These are phyloP conservation scores for Pterophyllum scalare DNA, from an alignment of 2,113 vertebrate species.

Conservation along the genomic window DNA sequence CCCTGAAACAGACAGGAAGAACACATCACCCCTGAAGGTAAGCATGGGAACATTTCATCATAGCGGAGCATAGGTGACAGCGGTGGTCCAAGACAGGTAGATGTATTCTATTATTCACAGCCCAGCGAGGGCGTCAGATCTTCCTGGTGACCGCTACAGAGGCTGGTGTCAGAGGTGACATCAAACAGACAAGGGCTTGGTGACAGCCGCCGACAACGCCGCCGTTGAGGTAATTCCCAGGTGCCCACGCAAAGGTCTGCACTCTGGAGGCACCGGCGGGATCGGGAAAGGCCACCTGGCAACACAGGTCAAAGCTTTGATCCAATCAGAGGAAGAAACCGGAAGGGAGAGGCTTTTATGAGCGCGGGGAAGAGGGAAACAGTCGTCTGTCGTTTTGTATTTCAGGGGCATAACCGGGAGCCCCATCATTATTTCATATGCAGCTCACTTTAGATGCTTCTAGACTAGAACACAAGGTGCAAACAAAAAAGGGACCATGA, in stretches of 20 bases:
- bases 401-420: constrained; percentile 42
- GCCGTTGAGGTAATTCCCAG: constrained; percentile 61
- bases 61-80: constrained; percentile 53
- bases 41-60: constrained; percentile 66
- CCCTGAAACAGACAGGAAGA: constrained; percentile 70
- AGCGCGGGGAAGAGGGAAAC: constrained; percentile 37
- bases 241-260: constrained; percentile 51
- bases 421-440: constrained; percentile 61
- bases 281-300: constrained; percentile 65
- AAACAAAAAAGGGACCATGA: constrained; percentile 63
- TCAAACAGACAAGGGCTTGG: constrained; percentile 73
- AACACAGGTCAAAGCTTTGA: constrained; percentile 80
- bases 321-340: constrained; percentile 69
- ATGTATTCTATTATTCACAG: constrained; percentile 74
- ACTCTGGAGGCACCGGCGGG: constrained; percentile 54
- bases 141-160: constrained; percentile 59
- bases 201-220: constrained; percentile 59
- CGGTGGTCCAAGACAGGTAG: constrained; percentile 51
- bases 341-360: constrained; percentile 47
- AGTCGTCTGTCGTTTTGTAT: constrained; percentile 60
- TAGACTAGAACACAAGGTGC: constrained; percentile 49
- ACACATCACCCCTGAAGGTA: constrained; percentile 52
- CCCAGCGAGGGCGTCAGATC: constrained; percentile 60
- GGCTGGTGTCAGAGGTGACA: constrained; percentile 65
- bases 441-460: constrained; percentile 58